These are phyloP conservation scores for Podotricha telesiphe DNA, from an alignment of 2,888 invertebrate genomes.

Conservation along the genomic window DNA sequence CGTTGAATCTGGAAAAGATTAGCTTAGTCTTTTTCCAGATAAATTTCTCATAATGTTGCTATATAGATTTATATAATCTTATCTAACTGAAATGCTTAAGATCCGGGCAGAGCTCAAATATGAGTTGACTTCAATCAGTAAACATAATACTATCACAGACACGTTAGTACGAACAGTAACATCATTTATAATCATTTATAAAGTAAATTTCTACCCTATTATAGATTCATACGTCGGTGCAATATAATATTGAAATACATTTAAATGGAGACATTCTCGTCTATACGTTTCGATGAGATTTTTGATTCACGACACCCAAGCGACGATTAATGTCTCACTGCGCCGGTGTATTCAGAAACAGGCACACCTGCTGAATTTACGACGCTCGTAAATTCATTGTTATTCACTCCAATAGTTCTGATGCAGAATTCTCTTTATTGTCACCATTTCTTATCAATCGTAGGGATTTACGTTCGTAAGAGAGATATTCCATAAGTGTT, in stretches of 20 bases:
- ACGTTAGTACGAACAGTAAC: background rate
- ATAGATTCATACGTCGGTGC: background rate
- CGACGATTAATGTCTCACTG: constrained; percentile 67
- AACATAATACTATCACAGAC: background rate
- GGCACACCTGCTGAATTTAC: constrained; percentile 74
- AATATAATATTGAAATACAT: constrained; percentile 13
- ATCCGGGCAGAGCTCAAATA: no score
- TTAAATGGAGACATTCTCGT: constrained; percentile 29
- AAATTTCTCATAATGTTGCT: no score
- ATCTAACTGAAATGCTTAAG: no score
- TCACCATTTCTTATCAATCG: constrained; percentile 47
- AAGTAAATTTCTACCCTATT: background rate
- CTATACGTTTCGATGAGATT: constrained; percentile 40
- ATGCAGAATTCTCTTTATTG: constrained; percentile 58
- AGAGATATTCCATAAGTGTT: constrained; percentile 12
- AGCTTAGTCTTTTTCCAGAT: no score
- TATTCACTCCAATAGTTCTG: constrained; percentile 69
- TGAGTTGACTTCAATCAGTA: background rate
- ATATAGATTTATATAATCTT: no score
- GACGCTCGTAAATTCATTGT: constrained; percentile 74
- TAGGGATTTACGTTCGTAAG: constrained; percentile 33
- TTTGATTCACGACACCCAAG: constrained; percentile 61
- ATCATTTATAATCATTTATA: background rate
- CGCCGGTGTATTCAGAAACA: constrained; percentile 71
- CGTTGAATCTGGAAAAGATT: no score